A percentile compares a stretch with the other conserved stretches of the same genome.
Conservation (phyloP, 2,113 vertebrate genomes). For the Microcebus lehilahytsara region DNA sequence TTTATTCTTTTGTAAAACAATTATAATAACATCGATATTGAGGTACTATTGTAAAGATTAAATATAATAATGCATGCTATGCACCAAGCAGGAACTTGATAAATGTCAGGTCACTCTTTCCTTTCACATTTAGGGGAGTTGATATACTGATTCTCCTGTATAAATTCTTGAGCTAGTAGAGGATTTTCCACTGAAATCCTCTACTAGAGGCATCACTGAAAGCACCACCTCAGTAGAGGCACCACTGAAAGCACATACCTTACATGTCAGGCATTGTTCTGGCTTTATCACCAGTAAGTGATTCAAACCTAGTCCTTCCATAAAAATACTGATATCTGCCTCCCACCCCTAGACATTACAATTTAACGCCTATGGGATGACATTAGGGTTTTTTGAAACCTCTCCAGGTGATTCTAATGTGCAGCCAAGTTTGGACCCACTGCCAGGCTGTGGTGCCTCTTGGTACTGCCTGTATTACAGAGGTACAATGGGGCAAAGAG, state of each 20-base stretch:
- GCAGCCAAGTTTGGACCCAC: background rate
- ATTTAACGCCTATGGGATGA: background rate
- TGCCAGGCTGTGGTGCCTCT: background rate
- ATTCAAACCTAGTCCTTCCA: background rate
- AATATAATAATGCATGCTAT: background rate
- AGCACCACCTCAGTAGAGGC: too few relatives aligned
- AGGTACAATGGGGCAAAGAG: background rate
- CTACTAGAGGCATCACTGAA: too few relatives aligned
- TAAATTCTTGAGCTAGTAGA: background rate
- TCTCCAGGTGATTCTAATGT: background rate
- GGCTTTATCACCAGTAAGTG: background rate
- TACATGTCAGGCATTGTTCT: background rate
- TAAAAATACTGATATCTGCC: background rate
- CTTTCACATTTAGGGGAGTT: background rate
- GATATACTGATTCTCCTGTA: background rate
- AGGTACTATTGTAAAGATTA: background rate
- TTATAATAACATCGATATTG: background rate
- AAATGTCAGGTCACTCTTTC: background rate
- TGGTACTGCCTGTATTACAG: background rate
- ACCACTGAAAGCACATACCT: background rate
- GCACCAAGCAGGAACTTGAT: background rate
- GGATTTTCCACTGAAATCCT: background rate
- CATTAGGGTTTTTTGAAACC: background rate
- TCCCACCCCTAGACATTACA: background rate
- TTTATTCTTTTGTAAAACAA: slow-evolving; percentile 19